phyloP scores from a whole-genome alignment of 2,113 vertebrate species.

The Poeciliopsis occidentalis region DNA sequence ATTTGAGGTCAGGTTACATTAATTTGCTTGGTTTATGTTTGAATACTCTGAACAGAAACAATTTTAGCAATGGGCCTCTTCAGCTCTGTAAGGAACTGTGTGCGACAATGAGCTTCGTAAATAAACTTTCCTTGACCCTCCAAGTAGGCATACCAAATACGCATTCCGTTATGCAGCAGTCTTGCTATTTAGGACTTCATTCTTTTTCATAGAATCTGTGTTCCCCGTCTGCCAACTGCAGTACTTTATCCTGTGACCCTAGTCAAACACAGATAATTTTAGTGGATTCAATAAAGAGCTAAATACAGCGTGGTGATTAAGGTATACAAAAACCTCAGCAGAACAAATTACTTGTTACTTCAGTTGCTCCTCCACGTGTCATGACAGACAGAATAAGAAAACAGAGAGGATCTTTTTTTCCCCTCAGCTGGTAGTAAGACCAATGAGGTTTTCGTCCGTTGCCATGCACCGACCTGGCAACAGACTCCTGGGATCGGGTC shows the following conservation, averaged over 20 bases:
- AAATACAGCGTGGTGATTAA: background rate
- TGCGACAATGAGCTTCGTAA: slow-evolving; percentile 32
- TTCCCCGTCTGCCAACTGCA: background rate
- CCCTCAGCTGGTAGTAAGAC: slow-evolving; percentile 34
- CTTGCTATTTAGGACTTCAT: slow-evolving; percentile 30
- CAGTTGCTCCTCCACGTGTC: slow-evolving; percentile 1
- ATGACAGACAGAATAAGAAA: slow-evolving; percentile 1
- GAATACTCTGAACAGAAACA: background rate
- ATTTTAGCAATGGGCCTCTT: background rate
- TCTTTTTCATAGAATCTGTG: slow-evolving; percentile 4
- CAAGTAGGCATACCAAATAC: background rate
- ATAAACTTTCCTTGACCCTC: slow-evolving; percentile 34
- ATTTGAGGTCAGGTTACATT: too few species aligned
- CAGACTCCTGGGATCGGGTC: slow-evolving; percentile 31
- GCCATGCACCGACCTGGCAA: slow-evolving; percentile 34
- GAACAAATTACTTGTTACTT: background rate
- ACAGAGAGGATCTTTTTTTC: background rate
- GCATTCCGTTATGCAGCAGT: slow-evolving; percentile 25
- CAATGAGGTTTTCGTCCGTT: slow-evolving; percentile 39
- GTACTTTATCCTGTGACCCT: background rate
- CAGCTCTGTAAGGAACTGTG: background rate
- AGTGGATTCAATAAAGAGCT: background rate
- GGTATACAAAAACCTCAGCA: background rate
- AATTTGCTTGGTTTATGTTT: background rate
- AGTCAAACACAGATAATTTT: background rate